These are phyloP conservation scores for Ovis aries DNA, from an alignment of 2,113 vertebrate genomes.

Conservation along the genomic window DNA sequence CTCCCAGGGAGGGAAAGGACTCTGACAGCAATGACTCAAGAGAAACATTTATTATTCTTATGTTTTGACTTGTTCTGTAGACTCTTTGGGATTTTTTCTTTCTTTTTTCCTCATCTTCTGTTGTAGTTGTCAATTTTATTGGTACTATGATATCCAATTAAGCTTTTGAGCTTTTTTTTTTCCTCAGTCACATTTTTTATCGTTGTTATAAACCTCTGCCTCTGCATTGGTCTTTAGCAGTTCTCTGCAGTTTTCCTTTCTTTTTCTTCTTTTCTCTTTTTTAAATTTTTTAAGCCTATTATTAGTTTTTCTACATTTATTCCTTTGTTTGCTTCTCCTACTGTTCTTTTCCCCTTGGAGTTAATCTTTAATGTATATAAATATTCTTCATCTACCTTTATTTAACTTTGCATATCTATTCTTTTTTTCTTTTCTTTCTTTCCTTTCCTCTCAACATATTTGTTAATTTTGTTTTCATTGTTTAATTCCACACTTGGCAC, in stretches of 20 bases:
- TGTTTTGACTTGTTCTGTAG: neutral
- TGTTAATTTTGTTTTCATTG: neutral
- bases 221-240: neutral
- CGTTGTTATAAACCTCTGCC: neutral
- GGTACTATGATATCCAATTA: neutral
- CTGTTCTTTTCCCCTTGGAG: neutral
- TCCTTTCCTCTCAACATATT: neutral
- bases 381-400: neutral
- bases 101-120: neutral
- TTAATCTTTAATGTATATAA: neutral
- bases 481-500: neutral
- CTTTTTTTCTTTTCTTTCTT: neutral
- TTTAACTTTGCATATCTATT: neutral
- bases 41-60: neutral
- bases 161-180: neutral
- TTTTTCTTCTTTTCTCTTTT: neutral
- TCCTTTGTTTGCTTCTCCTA: neutral
- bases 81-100: neutral
- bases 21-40: neutral
- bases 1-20: neutral
- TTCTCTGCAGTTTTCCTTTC: neutral
- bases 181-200: neutral
- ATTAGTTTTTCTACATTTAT: neutral
- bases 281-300: neutral
- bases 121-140: neutral